Evolutionary conservation across 2,113 vertebrate genomes (phyloP), one percentile per base, ranked within the genome.

Genomic region (Genyomyrus donnyi): DNA sequence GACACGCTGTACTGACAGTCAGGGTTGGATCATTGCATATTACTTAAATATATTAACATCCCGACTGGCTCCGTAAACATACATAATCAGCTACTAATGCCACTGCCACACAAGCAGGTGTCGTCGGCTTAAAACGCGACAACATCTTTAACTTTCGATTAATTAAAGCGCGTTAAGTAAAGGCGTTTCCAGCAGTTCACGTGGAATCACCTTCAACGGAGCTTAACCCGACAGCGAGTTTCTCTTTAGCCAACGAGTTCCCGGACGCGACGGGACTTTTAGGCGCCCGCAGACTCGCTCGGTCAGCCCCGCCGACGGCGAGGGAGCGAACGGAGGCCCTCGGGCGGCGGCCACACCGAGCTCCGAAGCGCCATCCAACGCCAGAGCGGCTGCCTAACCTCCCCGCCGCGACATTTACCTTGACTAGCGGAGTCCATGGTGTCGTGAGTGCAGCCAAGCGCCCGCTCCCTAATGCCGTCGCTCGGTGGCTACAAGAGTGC

Each of bases 371-470:
- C 56, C 7, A n/a, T 62, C 21, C 56, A 62, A 9, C 56, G 7
- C 24, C 24, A 62, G 24, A n/a, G 24, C 6, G 62, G 62, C 15
- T 17, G 74, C 35, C 74, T 53, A 35, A 80, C 62, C 21, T 85
- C 74, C 74, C 31, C 74, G 35, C 70, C 35, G 17, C 4, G 5
- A 39, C 84, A 46, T 80, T 94, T 96, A 96, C 96, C 96, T 96
- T 96, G 96, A 91, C 94, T 94, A 89, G 94, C 94, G 90, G 95
- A 94, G 86, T 96, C 95, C 96, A 96, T 96, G 88, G 89, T 93
- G 94, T 94, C 91, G 92, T 45, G 45, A 13, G 5, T 58, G 74
- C 56, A 48, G 39, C 70, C 85, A n/a, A 31, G 50, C 62, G 74
- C 85, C 13, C 48, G 35, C 49, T 90, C 17, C 24, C 42, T 6